phyloP scores from a whole-genome alignment of 1,140 invertebrate species.

The Camponotus pennsylvanicus region DNA sequence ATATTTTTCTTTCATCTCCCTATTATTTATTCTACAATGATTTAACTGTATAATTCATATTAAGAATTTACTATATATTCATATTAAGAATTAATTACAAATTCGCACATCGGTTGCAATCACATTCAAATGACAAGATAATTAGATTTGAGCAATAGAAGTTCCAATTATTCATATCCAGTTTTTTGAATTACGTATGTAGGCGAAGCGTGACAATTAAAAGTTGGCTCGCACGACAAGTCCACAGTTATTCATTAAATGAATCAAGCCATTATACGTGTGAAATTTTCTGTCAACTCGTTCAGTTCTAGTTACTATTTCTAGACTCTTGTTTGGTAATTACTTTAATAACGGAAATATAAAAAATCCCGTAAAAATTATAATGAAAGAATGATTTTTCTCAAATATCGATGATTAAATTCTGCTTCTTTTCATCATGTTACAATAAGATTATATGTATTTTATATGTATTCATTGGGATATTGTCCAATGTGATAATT shows the following conservation, averaged over 20 bases:
- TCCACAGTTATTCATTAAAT: conserved; percentile 18
- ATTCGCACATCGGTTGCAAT: neutral
- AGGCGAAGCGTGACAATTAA: conserved; percentile 13
- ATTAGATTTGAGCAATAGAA: neutral
- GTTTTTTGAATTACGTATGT: neutral
- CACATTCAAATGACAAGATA: neutral
- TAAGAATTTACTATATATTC: neutral
- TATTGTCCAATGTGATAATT: neutral
- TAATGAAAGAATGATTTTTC: neutral
- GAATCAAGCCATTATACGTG: neutral
- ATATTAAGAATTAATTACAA: neutral
- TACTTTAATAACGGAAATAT: neutral
- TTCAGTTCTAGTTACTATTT: conserved; percentile 7
- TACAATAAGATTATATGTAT: neutral
- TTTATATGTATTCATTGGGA: neutral
- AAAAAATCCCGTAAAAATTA: neutral
- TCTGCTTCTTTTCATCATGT: neutral
- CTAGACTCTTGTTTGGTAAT: neutral
- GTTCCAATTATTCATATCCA: neutral
- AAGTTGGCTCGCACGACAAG: neutral
- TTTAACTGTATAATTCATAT: too few species aligned
- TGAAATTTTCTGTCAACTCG: neutral
- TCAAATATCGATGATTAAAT: neutral
- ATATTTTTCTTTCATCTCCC: neutral
- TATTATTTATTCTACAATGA: too few species aligned